Percentiles rank a stretch among this genome's conserved stretches.
Conservation (phyloP, 2,797 vertebrate species). For the Discoglossus pictus region DNA sequence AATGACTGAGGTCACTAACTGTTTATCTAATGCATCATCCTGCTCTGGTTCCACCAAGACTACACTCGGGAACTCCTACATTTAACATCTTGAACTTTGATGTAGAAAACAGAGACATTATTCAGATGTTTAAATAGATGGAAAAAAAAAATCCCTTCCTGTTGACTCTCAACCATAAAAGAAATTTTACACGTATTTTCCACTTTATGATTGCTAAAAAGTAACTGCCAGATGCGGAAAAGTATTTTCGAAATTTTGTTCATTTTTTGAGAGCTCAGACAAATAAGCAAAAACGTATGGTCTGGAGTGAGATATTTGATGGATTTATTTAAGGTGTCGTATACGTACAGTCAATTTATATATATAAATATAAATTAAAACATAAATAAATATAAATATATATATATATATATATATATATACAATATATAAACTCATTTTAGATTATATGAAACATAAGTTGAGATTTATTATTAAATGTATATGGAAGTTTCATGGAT, state of each 20-base stretch:
- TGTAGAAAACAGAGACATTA: constrained; percentile 61
- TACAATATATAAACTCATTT: too few relatives aligned
- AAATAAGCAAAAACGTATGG: constrained; percentile 43
- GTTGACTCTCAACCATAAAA: constrained; percentile 62
- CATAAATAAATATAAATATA: too few relatives aligned
- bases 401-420: too few relatives aligned
- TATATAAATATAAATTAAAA: too few relatives aligned
- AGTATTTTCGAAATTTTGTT: constrained; percentile 39
- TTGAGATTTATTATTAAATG: too few relatives aligned
- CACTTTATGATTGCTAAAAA: constrained; percentile 59
- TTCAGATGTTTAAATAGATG: constrained; percentile 56
- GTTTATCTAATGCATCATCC: constrained; percentile 59
- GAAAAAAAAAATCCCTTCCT: constrained; percentile 55
- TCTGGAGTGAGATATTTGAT: constrained; percentile 17
- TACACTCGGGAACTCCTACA: constrained; percentile 58
- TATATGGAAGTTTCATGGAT: too few relatives aligned
- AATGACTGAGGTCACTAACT: constrained; percentile 60
- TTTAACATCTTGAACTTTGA: constrained; percentile 64
- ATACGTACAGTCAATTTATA: too few relatives aligned
- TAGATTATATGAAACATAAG: too few relatives aligned
- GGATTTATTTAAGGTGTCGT: too few relatives aligned
- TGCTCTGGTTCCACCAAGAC: constrained; percentile 55
- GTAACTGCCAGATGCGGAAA: constrained; percentile 54
- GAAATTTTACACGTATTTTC: constrained; percentile 56
- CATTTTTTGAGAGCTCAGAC: constrained; percentile 32